A percentile compares a stretch with the other conserved stretches of the same genome.
phyloP scores from a whole-genome alignment of 2,888 invertebrate species.

The Amiota minor region DNA sequence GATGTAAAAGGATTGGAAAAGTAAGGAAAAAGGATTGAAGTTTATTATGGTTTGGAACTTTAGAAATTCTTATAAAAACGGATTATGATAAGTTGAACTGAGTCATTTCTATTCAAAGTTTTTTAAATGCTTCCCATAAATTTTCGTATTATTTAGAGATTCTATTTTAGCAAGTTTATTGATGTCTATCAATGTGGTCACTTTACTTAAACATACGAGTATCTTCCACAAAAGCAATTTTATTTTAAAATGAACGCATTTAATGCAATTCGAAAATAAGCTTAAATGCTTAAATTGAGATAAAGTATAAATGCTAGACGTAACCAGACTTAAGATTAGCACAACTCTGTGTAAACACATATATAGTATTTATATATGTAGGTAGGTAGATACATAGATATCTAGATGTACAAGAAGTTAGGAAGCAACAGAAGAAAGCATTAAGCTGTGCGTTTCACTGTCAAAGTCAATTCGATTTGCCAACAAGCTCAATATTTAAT shows the following conservation, averaged over 20 bases:
- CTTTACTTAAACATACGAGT: too few species aligned
- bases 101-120: constrained; percentile 33
- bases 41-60: too few species aligned
- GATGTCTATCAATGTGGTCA: too few species aligned
- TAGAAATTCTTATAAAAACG: too few species aligned
- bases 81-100: neutral
- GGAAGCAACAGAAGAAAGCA: constrained; percentile 2
- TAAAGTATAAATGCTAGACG: neutral
- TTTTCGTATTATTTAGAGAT: too few species aligned
- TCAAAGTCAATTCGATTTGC: constrained; percentile 15
- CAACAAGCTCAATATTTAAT: neutral
- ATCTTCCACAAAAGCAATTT: neutral
- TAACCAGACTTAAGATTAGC: neutral
- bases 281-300: neutral
- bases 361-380: neutral
- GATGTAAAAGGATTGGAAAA: neutral
- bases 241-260: neutral
- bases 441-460: constrained; percentile 16
- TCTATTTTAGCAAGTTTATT: too few species aligned
- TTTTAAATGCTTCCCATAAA: too few species aligned
- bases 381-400: neutral
- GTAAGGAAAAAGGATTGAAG: too few species aligned
- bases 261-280: constrained; percentile 2
- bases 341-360: too few species aligned
- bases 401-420: too few species aligned